phyloP scores from a whole-genome alignment of 2,797 vertebrate genomes.

The Tenualosa thibaudeaui region DNA sequence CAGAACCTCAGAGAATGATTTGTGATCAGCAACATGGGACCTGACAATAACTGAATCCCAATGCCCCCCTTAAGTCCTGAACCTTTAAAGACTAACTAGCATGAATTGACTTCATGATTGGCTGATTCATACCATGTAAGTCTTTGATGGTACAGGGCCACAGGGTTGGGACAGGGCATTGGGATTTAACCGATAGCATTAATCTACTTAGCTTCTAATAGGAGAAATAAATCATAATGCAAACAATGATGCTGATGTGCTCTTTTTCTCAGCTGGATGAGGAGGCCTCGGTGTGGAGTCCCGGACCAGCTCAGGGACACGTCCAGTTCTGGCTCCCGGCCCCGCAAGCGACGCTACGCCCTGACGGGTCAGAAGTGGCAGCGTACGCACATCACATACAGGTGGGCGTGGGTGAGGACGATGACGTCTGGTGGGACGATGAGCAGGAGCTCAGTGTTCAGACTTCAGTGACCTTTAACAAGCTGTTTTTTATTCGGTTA shows the following conservation, averaged over 20 bases:
- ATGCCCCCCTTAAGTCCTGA: too few relatives aligned
- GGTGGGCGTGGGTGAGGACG: conserved; percentile 69
- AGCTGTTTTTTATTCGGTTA: background rate
- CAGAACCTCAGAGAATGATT: background rate
- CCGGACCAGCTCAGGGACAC: conserved; percentile 85
- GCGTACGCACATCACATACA: conserved; percentile 98
- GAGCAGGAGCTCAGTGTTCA: background rate
- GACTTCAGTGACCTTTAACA: background rate
- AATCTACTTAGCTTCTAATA: background rate
- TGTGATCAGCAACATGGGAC: background rate
- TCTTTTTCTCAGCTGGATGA: conserved; percentile 88
- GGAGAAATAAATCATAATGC: background rate
- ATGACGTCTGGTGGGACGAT: background rate
- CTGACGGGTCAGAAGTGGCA: conserved; percentile 98
- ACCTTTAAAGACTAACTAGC: too few relatives aligned
- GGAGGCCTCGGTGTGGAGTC: conserved; percentile 93
- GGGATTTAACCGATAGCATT: background rate
- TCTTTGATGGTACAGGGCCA: too few relatives aligned
- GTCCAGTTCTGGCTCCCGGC: conserved; percentile 77
- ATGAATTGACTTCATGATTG: too few relatives aligned
- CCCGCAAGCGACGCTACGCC: conserved; percentile 89
- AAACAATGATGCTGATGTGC: background rate
- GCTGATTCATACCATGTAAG: too few relatives aligned
- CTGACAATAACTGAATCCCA: background rate
- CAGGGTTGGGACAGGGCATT: too few relatives aligned